Conservation (phyloP, 2,113 vertebrate species). For the Sinosuthora webbiana region DNA sequence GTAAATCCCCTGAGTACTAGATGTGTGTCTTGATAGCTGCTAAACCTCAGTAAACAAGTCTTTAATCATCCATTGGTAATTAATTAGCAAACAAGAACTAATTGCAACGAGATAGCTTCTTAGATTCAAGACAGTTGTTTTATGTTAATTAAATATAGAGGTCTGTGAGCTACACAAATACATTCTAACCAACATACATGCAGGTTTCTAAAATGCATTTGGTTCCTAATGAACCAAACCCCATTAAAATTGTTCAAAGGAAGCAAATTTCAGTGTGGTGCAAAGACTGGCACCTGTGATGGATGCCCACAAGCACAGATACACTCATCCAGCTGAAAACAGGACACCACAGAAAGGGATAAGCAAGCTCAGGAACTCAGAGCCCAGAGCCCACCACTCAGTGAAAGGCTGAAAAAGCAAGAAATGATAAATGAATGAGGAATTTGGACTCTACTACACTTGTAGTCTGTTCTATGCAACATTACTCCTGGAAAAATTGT, state of each 20-base stretch:
- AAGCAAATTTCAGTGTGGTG: not conserved
- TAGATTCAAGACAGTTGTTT: constrained; percentile 24
- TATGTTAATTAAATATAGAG: constrained; percentile 4
- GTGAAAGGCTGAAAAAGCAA: not conserved
- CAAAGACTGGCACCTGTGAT: not conserved
- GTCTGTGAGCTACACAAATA: not conserved
- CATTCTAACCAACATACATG: not conserved
- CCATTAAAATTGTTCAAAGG: not conserved
- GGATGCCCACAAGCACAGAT: not conserved
- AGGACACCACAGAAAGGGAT: not conserved
- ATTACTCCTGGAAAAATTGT: not conserved
- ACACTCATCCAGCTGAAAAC: not conserved
- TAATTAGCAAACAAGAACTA: constrained; percentile 68
- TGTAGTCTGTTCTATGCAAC: not conserved
- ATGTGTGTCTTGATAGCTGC: constrained; percentile 48
- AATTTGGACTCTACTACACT: not conserved
- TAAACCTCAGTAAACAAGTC: constrained; percentile 63
- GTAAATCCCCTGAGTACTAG: constrained; percentile 49
- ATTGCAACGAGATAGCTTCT: constrained; percentile 54
- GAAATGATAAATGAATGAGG: not conserved
- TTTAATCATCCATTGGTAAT: constrained; percentile 63
- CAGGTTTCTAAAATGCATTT: not conserved
- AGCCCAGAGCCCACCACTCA: not conserved
- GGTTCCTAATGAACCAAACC: not conserved
- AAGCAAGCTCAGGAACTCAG: not conserved